These are phyloP conservation scores for Microcebus jonahi DNA, from an alignment of 2,113 vertebrate species.

Conservation along the genomic window DNA sequence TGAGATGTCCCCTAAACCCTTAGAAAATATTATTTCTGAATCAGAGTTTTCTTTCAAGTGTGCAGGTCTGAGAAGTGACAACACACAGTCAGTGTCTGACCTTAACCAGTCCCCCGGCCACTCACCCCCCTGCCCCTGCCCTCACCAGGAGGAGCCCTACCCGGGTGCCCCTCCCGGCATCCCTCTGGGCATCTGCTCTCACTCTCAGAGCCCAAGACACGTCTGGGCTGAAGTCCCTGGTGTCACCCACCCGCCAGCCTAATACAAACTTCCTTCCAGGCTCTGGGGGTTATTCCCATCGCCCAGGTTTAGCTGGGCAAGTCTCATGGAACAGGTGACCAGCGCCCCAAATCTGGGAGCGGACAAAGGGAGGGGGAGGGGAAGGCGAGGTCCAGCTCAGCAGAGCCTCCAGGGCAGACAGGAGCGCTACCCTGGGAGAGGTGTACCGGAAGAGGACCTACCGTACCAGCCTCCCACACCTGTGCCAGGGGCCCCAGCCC, in stretches of 20 bases:
- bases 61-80: not conserved
- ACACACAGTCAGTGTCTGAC: fast-evolving
- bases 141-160: fast-evolving
- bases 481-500: not conserved
- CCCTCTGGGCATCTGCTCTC: not conserved
- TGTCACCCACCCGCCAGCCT: not conserved
- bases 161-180: not conserved
- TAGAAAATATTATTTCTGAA: not conserved
- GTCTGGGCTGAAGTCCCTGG: not conserved
- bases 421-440: not conserved
- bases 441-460: not conserved
- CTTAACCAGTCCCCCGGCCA: not conserved
- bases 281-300: not conserved
- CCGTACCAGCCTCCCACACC: not conserved
- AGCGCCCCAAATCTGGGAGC: not conserved
- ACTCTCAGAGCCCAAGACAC: not conserved
- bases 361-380: constrained; percentile 30
- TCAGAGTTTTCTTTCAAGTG: not conserved
- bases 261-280: constrained; percentile 31
- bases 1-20: not conserved
- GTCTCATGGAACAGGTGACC: not conserved
- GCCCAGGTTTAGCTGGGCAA: not conserved
- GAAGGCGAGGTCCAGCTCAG: not conserved
- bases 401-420: not conserved
- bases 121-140: not conserved